Evolutionary conservation across 2,113 vertebrate species (phyloP).

Genomic region (Orientallactaga bullata): DNA sequence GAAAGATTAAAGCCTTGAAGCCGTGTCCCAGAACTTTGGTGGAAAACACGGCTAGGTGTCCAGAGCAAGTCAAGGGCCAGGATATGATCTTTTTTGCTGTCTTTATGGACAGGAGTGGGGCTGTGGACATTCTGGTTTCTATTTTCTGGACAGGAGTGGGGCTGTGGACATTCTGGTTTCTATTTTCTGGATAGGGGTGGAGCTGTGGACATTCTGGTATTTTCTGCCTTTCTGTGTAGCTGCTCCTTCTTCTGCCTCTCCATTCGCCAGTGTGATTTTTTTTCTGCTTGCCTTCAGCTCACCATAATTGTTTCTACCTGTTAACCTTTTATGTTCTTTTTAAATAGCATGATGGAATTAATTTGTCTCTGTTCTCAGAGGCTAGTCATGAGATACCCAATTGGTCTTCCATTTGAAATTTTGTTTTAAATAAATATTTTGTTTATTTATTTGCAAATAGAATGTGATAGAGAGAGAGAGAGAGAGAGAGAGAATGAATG

Average conservation of each 20-base stretch:
- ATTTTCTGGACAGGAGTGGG: neutral
- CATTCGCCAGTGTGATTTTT: neutral
- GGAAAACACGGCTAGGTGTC: neutral
- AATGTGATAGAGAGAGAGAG: too few species aligned
- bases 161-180: neutral
- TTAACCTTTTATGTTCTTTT: neutral
- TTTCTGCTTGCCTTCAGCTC: neutral
- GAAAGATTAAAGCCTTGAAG: constrained; percentile 61
- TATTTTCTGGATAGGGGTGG: neutral
- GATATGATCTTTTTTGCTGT: neutral
- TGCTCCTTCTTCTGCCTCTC: neutral
- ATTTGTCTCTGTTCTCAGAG: constrained; percentile 12
- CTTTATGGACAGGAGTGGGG: neutral
- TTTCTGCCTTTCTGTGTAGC: neutral
- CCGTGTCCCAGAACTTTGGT: constrained; percentile 4
- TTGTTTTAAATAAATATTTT: neutral
- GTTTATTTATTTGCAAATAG: too few species aligned
- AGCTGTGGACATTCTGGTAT: neutral
- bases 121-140: neutral
- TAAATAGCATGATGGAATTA: neutral
- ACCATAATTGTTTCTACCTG: neutral
- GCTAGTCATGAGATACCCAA: neutral
- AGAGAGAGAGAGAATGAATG: too few species aligned
- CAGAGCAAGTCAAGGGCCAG: neutral
- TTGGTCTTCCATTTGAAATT: neutral